Base-by-base conservation (phyloP, 2,797 vertebrate species). In the Hirundo rustica region DNA sequence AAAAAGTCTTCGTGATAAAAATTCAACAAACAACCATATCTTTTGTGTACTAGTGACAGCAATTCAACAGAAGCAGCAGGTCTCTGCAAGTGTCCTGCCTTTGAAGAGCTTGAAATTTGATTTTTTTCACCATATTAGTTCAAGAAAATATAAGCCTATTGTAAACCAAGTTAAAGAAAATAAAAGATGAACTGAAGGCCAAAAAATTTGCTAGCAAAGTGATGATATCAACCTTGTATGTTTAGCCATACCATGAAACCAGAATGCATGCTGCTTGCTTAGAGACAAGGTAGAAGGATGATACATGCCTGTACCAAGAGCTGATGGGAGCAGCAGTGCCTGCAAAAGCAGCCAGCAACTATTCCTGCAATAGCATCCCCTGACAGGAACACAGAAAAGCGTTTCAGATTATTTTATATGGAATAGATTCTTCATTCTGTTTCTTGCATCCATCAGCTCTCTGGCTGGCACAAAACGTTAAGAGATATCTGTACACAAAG, bases 241-340 rank as follows among this genome's bases (percentile, higher is more conserved):
- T 58, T 86, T 68, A 77, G 86, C 17, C 8, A 27, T n/a, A 51
- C 26, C 34, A 11, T 22, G 45, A 74, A 83, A 80, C 8, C 19
- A 78, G 47, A 88, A 80, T 54, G 4, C 17, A 16, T 25, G 34
- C 50, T 68, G 32, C 47, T 88, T 77, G 7, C 50, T 57, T 44
- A 91, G 48, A 93, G 25, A 27, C 36, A 62, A 32, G 1, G 2
- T 5, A 60, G 34, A 80, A 38, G 15, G 27, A 26, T 32, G 42
- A 71, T 13, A 68, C 88, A 71, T 47, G 6, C 55, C 38, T 57
- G 34, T 50, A 29, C n/a, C 27, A 25, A 36, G 3, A 29, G 8
- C 6, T 42, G n/a, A 64, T 0, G 0, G 50, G 45, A 64, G 42
- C 60, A 75, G 44, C 53, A 84, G 36, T 0, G 3, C 34, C 44